Evolutionary conservation across 2,113 vertebrate species (phyloP).

Genomic region (Plotosus lineatus): DNA sequence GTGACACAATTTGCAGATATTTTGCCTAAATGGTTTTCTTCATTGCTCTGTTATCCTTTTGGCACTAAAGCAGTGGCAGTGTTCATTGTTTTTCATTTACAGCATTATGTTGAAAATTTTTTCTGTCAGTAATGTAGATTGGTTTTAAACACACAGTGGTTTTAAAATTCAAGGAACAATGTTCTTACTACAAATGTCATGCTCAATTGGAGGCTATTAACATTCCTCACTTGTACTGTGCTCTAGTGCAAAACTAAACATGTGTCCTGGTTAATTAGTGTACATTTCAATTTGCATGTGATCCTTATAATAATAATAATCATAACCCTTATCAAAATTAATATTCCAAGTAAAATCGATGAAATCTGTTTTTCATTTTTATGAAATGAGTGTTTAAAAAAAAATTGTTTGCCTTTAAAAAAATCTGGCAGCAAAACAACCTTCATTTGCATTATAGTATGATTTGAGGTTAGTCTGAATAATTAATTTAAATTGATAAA

Average conservation of each 20-base stretch:
- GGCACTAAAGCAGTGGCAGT: background rate
- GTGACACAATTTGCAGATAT: background rate
- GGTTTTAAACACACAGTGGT: background rate
- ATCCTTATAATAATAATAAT: too few species aligned
- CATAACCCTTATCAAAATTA: background rate
- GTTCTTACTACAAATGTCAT: too few species aligned
- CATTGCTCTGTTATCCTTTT: background rate
- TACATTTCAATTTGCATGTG: background rate
- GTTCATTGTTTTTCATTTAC: background rate
- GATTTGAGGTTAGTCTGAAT: background rate
- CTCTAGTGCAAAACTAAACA: background rate
- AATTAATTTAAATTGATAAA: background rate
- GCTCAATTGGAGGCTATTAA: too few species aligned
- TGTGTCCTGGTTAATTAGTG: background rate
- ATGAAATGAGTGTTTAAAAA: background rate
- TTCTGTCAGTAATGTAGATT: background rate
- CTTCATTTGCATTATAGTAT: background rate
- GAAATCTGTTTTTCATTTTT: background rate
- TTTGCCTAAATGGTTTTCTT: background rate
- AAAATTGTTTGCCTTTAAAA: too few species aligned
- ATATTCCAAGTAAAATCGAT: background rate
- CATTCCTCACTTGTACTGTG: background rate
- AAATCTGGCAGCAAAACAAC: background rate
- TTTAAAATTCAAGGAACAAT: background rate
- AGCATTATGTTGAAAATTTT: background rate